phyloP scores from a whole-genome alignment of 2,113 vertebrate species.

The Herpailurus yagouaroundi region DNA sequence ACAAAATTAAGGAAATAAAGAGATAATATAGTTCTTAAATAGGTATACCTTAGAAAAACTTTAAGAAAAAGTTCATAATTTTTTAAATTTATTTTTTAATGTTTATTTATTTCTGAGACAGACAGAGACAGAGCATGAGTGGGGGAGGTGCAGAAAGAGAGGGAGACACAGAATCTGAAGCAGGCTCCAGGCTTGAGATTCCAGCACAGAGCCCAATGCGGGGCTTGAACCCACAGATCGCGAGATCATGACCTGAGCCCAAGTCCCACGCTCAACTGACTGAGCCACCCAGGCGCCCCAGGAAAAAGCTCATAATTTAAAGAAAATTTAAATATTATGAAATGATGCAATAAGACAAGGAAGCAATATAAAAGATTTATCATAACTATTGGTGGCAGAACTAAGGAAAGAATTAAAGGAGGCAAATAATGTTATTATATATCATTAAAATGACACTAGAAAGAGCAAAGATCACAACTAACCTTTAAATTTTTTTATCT shows the following conservation, averaged over 20 bases:
- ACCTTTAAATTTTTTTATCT: background rate
- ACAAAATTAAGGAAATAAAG: background rate
- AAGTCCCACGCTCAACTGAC: too few species aligned
- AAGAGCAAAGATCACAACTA: background rate
- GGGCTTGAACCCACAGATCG: too few species aligned
- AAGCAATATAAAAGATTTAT: background rate
- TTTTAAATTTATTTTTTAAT: too few species aligned
- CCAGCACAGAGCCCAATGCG: accelerated
- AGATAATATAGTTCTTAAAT: background rate
- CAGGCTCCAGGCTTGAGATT: too few species aligned
- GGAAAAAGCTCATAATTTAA: background rate
- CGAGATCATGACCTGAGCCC: too few species aligned
- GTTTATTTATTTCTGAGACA: too few species aligned
- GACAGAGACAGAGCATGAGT: too few species aligned
- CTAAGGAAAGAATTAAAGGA: background rate
- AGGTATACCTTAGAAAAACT: background rate
- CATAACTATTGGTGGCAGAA: background rate
- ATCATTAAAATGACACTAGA: background rate
- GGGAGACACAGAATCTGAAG: too few species aligned
- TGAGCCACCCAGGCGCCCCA: too few species aligned
- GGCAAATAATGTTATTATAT: background rate
- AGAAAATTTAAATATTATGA: background rate
- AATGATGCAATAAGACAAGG: background rate
- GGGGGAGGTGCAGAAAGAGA: too few species aligned
- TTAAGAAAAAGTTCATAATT: background rate